Conservation (phyloP, 2,888 invertebrate species). For the Hydriomena furcata region DNA sequence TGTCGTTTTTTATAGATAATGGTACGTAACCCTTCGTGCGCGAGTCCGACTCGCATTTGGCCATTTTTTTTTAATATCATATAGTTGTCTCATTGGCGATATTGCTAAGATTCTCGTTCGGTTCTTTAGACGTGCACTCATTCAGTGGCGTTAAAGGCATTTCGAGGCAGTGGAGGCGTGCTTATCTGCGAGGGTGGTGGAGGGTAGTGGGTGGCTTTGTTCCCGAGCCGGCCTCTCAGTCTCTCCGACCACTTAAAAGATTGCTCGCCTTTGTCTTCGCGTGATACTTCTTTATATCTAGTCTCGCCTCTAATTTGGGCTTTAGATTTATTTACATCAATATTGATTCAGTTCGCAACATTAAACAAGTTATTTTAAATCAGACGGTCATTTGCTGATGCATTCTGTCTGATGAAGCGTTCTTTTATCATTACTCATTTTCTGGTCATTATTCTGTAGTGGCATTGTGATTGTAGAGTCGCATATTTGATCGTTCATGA, state of each 20-base stretch:
- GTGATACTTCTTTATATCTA: slow-evolving; percentile 64
- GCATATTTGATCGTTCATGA: background rate
- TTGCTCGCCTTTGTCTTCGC: slow-evolving; percentile 74
- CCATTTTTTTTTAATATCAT: too few species aligned
- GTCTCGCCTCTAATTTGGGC: slow-evolving; percentile 60
- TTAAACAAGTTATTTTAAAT: slow-evolving; percentile 35
- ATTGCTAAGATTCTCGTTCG: slow-evolving; percentile 57
- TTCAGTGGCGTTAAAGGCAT: slow-evolving; percentile 63
- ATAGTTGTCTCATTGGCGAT: slow-evolving; percentile 51
- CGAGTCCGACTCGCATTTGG: too few species aligned
- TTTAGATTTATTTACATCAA: slow-evolving; percentile 56
- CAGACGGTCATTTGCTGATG: slow-evolving; percentile 5
- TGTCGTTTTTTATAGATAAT: too few species aligned
- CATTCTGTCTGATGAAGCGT: background rate
- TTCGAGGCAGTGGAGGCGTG: slow-evolving; percentile 61
- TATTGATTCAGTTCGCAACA: slow-evolving; percentile 42
- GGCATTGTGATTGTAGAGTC: background rate
- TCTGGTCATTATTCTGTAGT: background rate
- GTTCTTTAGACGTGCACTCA: slow-evolving; percentile 53
- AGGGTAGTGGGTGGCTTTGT: slow-evolving; percentile 59
- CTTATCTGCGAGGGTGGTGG: slow-evolving; percentile 60
- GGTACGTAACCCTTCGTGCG: too few species aligned
- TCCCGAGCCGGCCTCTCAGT: slow-evolving; percentile 52
- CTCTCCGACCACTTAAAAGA: slow-evolving; percentile 78
- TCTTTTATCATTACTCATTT: background rate